Conservation (phyloP, 2,797 vertebrate genomes). For the Melanotaenia pygmaea region DNA sequence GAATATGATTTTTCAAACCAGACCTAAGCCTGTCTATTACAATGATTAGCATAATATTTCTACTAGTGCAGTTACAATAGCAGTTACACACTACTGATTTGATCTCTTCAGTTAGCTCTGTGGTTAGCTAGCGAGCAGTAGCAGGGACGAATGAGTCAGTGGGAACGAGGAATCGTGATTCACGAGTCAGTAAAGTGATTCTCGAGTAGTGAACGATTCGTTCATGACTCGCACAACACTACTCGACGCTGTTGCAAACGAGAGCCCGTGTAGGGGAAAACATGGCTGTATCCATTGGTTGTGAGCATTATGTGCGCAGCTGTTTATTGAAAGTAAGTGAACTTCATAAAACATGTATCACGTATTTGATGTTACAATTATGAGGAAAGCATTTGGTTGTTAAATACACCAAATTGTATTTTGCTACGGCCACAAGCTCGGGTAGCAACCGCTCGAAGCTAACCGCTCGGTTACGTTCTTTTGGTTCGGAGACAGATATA, state of each 20-base stretch:
- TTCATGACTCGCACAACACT: too few relatives aligned
- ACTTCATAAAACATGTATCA: background rate
- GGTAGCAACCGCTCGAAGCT: background rate
- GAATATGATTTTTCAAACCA: too few relatives aligned
- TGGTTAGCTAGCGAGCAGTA: too few relatives aligned
- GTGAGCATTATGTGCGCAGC: slow-evolving; percentile 82
- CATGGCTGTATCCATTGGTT: slow-evolving; percentile 80
- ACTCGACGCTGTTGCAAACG: background rate
- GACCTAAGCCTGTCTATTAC: too few relatives aligned
- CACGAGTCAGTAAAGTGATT: too few relatives aligned
- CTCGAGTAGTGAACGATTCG: too few relatives aligned
- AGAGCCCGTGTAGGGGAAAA: slow-evolving; percentile 20
- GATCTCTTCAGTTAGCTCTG: too few relatives aligned
- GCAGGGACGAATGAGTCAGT: too few relatives aligned
- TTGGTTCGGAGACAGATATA: background rate
- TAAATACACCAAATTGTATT: background rate
- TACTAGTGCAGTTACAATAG: too few relatives aligned
- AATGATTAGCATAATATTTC: too few relatives aligned
- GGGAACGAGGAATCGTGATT: too few relatives aligned
- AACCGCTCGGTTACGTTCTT: background rate
- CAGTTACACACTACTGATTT: too few relatives aligned
- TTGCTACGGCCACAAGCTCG: background rate
- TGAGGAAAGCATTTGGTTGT: background rate
- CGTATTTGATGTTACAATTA: background rate
- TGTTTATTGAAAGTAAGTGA: slow-evolving; percentile 84